Evolutionary conservation across 2,797 vertebrate species (phyloP), one percentile per base, ranked within the genome.

Genomic region (Typhlichthys subterraneus): DNA sequence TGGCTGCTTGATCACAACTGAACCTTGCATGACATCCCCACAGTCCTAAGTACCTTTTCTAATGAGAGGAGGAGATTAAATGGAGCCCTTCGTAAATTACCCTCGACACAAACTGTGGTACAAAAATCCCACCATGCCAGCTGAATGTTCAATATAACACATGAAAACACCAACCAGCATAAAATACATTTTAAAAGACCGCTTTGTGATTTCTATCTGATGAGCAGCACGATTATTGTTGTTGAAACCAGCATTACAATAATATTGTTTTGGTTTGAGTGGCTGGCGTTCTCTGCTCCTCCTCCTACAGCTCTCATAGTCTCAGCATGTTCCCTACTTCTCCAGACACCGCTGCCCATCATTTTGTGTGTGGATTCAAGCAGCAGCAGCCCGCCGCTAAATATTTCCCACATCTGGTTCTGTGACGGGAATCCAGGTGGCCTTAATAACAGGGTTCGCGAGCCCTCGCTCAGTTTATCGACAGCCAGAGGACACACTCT

Each of bases 1-100:
- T 76, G 80, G 75, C 76, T 76, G 72, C 59, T 82, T 84, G 85
- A 87, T 87, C 80, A 83, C 42, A 75, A 83, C 77, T 88, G 85
- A 91, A 92, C 90, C 88, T 88, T 81, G 63, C 76, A 71, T 85
- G 78, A 75, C 85, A 84, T 82, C 87, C 88, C 87, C 83, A 80
- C 85, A 75, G 80, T 45, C 68, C 80, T 72, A 82, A 85, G 77
- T 86, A 80, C 68, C 76, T 86, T 77, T 69, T 77, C 74, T 76
- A 73, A 85, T 75, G 59, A 38, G 33, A 38, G 33, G 6, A 38
- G 61, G 63, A 76, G 81, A 82, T 79, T 84, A 74, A 85, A 67
- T 73, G 67, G 73, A 84, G 72, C 70, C 67, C 54, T 59, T 38
- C 57, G 77, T 53, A 78, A 77, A 84, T 61, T 60, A 61, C 81